A percentile compares a stretch with the other conserved stretches of the same genome.
Evolutionary conservation across 2,888 invertebrate genomes (phyloP).

Genomic region (Athalia cordata): DNA sequence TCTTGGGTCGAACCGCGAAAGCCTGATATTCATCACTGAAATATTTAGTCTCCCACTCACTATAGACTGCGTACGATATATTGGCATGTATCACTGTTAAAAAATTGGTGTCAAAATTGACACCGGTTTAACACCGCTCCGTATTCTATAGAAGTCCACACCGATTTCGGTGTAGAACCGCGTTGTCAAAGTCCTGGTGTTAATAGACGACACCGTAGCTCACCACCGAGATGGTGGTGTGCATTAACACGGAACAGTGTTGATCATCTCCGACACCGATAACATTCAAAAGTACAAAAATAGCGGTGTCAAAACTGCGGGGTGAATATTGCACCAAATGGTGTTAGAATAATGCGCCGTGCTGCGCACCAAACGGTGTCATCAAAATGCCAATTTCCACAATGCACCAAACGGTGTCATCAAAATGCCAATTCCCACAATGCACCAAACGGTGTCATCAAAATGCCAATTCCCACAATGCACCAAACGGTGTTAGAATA

Average conservation of each 20-base stretch:
- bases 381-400: background rate
- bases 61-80: constrained; percentile 3
- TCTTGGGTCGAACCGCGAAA: constrained; percentile 6
- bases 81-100: background rate
- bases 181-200: constrained; percentile 3
- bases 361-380: constrained; percentile 10
- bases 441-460: too few relatives aligned
- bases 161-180: background rate
- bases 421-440: too few relatives aligned
- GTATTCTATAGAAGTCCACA: constrained; percentile 20
- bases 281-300: constrained; percentile 8
- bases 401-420: constrained; percentile 6
- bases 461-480: too few relatives aligned
- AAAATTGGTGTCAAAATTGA: constrained; percentile 5
- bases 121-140: constrained; percentile 19
- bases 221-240: background rate
- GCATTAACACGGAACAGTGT: background rate
- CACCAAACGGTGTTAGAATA: too few relatives aligned
- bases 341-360: background rate
- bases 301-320: constrained; percentile 12
- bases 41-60: constrained; percentile 13
- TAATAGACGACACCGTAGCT: background rate
- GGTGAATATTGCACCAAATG: constrained; percentile 7
- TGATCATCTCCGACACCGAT: background rate
- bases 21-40: constrained; percentile 15